phyloP scores from a whole-genome alignment of 2,113 vertebrate species.

The Lagopus leucura region DNA sequence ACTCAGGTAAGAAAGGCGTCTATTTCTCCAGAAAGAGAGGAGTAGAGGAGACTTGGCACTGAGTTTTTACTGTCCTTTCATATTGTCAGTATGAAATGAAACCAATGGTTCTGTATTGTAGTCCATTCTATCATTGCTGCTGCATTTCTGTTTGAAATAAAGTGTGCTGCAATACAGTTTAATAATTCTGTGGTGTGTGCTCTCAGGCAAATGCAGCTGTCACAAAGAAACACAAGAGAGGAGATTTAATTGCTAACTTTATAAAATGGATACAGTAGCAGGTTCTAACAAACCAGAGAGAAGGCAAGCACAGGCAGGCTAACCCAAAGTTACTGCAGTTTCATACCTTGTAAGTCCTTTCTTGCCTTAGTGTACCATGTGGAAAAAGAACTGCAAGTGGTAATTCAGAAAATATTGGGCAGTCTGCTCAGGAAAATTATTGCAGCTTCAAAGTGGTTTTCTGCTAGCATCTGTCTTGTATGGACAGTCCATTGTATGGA shows the following conservation, averaged over 20 bases:
- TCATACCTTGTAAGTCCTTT: background rate
- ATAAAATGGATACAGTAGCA: background rate
- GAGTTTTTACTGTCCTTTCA: background rate
- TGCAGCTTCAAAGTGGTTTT: conserved; percentile 3
- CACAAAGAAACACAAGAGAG: background rate
- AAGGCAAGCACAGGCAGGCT: background rate
- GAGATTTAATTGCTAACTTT: background rate
- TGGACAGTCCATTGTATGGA: conserved; percentile 9
- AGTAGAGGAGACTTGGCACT: background rate
- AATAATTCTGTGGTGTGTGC: background rate
- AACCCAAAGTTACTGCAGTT: background rate
- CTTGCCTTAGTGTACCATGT: background rate
- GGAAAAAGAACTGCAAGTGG: conserved; percentile 24
- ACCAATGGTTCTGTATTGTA: background rate
- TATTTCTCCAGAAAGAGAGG: background rate
- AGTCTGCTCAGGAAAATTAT: background rate
- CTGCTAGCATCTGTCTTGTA: background rate
- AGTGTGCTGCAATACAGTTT: background rate
- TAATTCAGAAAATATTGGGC: conserved; percentile 34
- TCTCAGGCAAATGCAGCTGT: background rate
- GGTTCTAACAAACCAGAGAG: background rate
- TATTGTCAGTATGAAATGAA: background rate
- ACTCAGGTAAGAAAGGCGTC: background rate
- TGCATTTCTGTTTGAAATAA: background rate
- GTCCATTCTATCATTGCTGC: background rate